These are phyloP conservation scores for Epirrhoe tristata DNA, from an alignment of 2,888 invertebrate species.

Conservation along the genomic window DNA sequence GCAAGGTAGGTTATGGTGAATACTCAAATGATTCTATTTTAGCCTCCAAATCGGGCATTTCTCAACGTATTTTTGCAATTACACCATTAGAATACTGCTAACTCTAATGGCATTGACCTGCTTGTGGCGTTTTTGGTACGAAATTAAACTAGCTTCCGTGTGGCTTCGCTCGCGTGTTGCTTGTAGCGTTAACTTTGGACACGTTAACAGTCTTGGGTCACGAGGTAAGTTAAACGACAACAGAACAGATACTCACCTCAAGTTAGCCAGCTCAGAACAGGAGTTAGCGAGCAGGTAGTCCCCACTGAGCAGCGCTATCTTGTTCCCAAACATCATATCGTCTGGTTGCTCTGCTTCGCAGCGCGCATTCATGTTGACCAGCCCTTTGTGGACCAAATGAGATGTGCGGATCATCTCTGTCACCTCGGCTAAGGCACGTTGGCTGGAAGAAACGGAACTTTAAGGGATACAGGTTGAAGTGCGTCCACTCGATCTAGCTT, in stretches of 20 bases:
- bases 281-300: slow-evolving; percentile 96
- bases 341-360: slow-evolving; percentile 84
- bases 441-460: slow-evolving; percentile 77
- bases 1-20: too few relatives aligned
- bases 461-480: too few relatives aligned
- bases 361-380: slow-evolving; percentile 92
- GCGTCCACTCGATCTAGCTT: too few relatives aligned
- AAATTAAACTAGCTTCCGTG: background rate
- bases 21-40: too few relatives aligned
- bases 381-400: slow-evolving; percentile 94
- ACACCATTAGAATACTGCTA: background rate
- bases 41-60: background rate
- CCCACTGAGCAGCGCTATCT: slow-evolving; percentile 96
- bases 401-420: slow-evolving; percentile 98
- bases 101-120: background rate
- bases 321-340: slow-evolving; percentile 97
- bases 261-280: slow-evolving; percentile 93
- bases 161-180: background rate
- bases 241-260: slow-evolving; percentile 77
- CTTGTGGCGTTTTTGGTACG: background rate
- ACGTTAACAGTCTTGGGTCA: background rate
- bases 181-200: background rate
- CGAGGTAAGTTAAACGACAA: too few relatives aligned
- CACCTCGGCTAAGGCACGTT: slow-evolving; percentile 96
- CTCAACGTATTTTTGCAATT: background rate